phyloP scores from a whole-genome alignment of 2,113 vertebrate genomes.

The Pollimyrus isidori region DNA sequence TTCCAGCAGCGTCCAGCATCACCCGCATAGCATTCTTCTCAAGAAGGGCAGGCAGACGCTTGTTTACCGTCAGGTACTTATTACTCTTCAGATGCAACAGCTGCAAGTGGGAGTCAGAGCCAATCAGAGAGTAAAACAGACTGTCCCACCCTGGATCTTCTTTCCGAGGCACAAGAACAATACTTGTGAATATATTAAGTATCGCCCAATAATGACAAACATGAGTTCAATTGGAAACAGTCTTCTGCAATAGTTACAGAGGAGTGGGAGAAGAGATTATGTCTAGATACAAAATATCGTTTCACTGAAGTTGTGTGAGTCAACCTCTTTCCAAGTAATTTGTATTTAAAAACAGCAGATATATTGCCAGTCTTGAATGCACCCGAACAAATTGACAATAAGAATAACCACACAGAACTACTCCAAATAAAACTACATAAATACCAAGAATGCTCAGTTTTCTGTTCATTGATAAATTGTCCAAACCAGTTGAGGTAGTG shows the following conservation, averaged over 20 bases:
- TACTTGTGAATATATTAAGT: neutral
- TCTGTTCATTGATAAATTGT: neutral
- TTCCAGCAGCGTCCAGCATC: conserved; percentile 90
- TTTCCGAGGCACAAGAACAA: neutral
- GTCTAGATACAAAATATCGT: neutral
- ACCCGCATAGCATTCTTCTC: conserved; percentile 99
- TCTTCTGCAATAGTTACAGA: neutral
- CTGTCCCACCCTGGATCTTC: neutral
- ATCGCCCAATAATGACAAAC: neutral
- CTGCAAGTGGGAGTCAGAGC: conserved; percentile 48
- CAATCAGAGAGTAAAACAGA: neutral
- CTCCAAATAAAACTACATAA: neutral
- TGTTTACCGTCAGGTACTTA: conserved; percentile 98
- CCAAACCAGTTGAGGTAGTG: neutral
- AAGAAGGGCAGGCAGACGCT: conserved; percentile 86
- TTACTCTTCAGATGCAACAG: conserved; percentile 97
- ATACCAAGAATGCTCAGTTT: neutral
- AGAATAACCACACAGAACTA: neutral
- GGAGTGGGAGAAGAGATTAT: neutral
- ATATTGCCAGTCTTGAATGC: neutral
- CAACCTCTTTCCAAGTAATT: neutral
- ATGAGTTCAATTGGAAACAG: neutral
- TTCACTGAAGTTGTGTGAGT: neutral
- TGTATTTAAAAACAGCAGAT: conserved; percentile 10
- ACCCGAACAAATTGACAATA: neutral